Percentiles rank a stretch among this genome's conserved stretches.
Conservation (phyloP, 2,113 vertebrate genomes). For the Sceloporus undulatus region DNA sequence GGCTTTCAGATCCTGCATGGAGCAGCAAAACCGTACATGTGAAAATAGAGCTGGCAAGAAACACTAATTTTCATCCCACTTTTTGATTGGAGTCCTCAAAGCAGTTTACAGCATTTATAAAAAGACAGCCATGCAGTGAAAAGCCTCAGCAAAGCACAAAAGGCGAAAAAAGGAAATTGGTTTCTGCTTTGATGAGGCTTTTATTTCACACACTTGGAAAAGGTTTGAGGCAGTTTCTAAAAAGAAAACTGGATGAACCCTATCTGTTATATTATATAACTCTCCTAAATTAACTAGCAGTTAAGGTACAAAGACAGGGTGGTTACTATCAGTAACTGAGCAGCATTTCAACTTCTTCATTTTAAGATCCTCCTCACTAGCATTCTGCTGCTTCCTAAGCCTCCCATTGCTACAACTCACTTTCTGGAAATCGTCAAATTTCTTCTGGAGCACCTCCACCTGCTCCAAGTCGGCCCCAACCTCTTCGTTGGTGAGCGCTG, state of each 20-base stretch:
- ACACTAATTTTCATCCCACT: background rate
- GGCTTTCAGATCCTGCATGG: slow-evolving; percentile 92
- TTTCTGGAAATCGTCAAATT: slow-evolving; percentile 99
- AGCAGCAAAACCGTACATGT: background rate
- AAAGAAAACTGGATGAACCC: background rate
- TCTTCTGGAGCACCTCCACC: slow-evolving; percentile 98
- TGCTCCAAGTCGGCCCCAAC: slow-evolving; percentile 97
- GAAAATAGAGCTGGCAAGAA: background rate
- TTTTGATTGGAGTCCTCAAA: background rate
- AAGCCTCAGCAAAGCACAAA: too few species aligned
- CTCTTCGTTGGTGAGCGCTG: slow-evolving; percentile 91
- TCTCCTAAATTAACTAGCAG: too few species aligned
- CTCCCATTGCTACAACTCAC: slow-evolving; percentile 64
- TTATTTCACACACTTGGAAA: too few species aligned
- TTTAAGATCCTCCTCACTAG: background rate
- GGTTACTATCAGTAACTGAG: background rate
- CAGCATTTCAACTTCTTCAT: background rate
- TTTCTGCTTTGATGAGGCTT: too few species aligned
- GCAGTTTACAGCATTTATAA: too few species aligned
- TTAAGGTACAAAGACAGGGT: too few species aligned
- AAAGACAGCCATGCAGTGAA: too few species aligned
- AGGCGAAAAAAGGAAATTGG: too few species aligned
- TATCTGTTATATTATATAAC: background rate
- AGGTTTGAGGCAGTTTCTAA: too few species aligned
- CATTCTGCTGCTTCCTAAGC: accelerated